Conservation (phyloP, 64 coral and sea anemone species). For the Pocillopora damicornis region DNA sequence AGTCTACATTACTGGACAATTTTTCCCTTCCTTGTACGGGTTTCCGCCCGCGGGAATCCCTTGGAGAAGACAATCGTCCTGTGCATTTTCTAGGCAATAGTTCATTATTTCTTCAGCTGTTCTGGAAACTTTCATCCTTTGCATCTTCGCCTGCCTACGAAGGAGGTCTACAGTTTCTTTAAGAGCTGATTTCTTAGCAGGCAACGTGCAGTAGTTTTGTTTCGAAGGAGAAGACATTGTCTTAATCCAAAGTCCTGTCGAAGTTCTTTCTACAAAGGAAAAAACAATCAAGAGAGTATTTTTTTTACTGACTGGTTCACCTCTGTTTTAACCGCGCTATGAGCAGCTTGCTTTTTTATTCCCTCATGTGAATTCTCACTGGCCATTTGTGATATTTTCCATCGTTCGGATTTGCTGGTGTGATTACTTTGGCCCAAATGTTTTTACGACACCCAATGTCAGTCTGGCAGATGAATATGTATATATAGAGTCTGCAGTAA, state of each 20-base stretch:
- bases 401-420: too few relatives aligned
- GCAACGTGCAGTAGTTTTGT: constrained; percentile 19
- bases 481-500: too few relatives aligned
- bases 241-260: neutral
- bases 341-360: too few relatives aligned
- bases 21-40: constrained; percentile 71
- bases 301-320: neutral
- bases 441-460: too few relatives aligned
- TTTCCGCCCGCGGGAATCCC: constrained; percentile 64
- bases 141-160: constrained; percentile 51
- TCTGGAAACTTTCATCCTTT: constrained; percentile 68
- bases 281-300: neutral
- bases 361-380: too few relatives aligned
- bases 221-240: constrained; percentile 26
- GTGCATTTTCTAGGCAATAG: constrained; percentile 70
- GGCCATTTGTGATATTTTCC: too few relatives aligned
- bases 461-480: too few relatives aligned
- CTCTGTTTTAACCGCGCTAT: too few relatives aligned
- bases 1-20: constrained; percentile 68
- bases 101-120: constrained; percentile 63
- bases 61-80: constrained; percentile 75
- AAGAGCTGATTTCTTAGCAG: constrained; percentile 44
- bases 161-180: constrained; percentile 74
- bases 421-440: too few relatives aligned
- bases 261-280: neutral